Evolutionary conservation across 2,113 vertebrate species (phyloP).

Genomic region (Dromaius novaehollandiae): DNA sequence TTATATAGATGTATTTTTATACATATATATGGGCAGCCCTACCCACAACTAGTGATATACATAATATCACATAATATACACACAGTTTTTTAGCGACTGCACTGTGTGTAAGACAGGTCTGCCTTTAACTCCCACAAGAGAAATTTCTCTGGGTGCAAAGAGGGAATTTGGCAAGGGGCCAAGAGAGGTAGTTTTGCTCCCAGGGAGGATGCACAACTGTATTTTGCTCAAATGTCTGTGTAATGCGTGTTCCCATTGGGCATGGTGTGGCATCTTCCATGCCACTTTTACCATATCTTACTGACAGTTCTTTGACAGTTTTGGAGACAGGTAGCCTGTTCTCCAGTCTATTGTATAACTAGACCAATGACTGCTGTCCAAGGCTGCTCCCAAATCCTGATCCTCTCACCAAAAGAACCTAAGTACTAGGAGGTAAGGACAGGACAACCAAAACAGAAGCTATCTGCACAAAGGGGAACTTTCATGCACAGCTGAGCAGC

Average conservation of each 20-base stretch:
- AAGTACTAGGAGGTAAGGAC: not conserved
- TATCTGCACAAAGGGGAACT: not conserved
- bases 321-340: not conserved
- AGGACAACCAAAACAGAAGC: not conserved
- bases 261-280: not conserved
- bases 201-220: not conserved
- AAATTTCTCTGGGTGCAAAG: not conserved
- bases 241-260: not conserved
- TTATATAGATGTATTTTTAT: no score
- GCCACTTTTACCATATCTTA: not conserved
- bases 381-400: not conserved
- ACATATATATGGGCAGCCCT: no score
- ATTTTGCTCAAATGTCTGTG: not conserved
- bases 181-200: not conserved
- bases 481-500: not conserved
- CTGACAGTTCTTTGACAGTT: not conserved
- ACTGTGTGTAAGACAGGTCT: not conserved
- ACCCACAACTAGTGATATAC: no score
- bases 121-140: not conserved
- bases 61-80: no score
- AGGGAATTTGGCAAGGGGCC: not conserved
- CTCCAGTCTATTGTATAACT: not conserved
- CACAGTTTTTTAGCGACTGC: not conserved
- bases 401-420: not conserved
- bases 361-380: not conserved